Conservation (phyloP, 2,113 vertebrate species). For the Thinocorus orbignyianus region DNA sequence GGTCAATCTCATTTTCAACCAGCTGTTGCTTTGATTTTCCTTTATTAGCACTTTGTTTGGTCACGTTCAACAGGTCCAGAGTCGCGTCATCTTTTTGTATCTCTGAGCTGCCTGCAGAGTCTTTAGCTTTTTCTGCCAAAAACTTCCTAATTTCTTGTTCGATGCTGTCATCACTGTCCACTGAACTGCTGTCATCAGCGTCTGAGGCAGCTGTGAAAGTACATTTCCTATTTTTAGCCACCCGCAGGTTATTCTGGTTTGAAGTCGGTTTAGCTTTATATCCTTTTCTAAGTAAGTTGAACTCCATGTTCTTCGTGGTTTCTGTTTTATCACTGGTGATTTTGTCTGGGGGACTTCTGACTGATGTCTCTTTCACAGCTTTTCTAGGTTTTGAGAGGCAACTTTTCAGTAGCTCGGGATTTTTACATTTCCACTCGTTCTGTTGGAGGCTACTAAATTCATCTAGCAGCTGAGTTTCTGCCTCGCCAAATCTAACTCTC, state of each 20-base stretch:
- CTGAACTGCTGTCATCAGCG: conserved; percentile 85
- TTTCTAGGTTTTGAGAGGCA: conserved; percentile 68
- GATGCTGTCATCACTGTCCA: conserved; percentile 95
- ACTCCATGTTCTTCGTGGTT: neutral
- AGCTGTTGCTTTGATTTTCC: neutral
- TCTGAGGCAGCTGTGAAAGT: neutral
- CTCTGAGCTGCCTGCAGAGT: conserved; percentile 50
- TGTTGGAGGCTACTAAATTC: conserved; percentile 16
- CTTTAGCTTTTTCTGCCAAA: conserved; percentile 90
- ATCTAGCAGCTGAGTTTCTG: conserved; percentile 38
- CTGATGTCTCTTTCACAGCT: neutral
- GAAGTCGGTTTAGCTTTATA: neutral
- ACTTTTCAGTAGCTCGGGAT: conserved; percentile 59
- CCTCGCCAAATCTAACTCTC: conserved; percentile 68
- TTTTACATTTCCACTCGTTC: conserved; percentile 19
- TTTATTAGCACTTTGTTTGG: neutral
- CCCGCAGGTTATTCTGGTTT: neutral
- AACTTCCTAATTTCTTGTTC: conserved; percentile 93
- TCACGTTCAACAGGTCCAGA: neutral
- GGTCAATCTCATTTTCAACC: neutral
- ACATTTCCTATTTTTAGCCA: neutral
- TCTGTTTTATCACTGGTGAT: neutral
- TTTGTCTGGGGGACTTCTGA: neutral
- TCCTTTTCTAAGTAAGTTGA: neutral
- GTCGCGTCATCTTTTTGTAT: neutral